Conservation (phyloP, 1,140 invertebrate species). For the Drusus annulatus region DNA sequence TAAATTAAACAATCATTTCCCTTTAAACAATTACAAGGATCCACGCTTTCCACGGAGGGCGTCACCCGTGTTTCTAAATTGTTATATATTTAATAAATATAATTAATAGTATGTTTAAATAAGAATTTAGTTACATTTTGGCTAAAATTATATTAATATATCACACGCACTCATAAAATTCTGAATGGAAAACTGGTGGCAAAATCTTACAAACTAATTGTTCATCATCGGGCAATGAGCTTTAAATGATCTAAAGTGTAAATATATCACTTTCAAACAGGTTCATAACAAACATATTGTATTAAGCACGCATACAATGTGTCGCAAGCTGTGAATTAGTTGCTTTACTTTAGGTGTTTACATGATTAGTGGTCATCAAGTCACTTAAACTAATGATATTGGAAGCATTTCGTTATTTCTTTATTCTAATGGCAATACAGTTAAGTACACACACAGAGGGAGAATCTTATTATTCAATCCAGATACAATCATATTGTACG, state of each 20-base stretch:
- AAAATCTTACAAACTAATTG: conserved; percentile 50
- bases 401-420: conserved; percentile 59
- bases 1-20: conserved; percentile 48
- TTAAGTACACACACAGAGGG: conserved; percentile 57
- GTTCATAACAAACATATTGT: conserved; percentile 17
- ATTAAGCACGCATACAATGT: conserved; percentile 5
- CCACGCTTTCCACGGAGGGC: not conserved
- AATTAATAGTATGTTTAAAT: conserved; percentile 30
- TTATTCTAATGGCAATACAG: conserved; percentile 58
- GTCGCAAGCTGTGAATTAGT: not conserved
- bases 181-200: conserved; percentile 57
- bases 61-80: conserved; percentile 12
- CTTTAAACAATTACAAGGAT: conserved; percentile 43
- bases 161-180: conserved; percentile 58
- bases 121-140: conserved; percentile 44
- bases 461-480: conserved; percentile 23
- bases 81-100: conserved; percentile 29
- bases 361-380: conserved; percentile 31
- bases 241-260: too few relatives aligned
- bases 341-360: not conserved
- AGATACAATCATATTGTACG: conserved; percentile 48
- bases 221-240: conserved; percentile 2
- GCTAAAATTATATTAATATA: conserved; percentile 58
- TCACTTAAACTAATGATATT: conserved; percentile 48
- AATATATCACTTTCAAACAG: not conserved